Percentiles rank a stretch among this genome's conserved stretches.
phyloP scores from a whole-genome alignment of 2,888 invertebrate genomes.

The Carpatolechia fugitivella region DNA sequence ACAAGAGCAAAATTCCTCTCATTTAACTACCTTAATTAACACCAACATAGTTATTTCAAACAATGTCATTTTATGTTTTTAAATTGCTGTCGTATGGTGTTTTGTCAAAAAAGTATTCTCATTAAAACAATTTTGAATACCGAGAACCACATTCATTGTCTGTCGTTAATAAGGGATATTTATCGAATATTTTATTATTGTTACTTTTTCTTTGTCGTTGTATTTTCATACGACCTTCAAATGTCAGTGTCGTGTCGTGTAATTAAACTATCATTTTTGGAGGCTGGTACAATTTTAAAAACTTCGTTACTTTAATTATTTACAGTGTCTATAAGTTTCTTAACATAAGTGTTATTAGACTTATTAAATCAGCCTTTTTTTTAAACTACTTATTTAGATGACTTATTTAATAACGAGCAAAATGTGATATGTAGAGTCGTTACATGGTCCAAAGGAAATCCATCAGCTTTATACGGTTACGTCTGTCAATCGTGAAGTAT shows the following conservation, averaged over 20 bases:
- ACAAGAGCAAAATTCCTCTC: neutral
- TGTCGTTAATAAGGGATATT: conserved; percentile 3
- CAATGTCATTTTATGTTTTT: conserved; percentile 5
- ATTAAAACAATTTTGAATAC: conserved; percentile 7
- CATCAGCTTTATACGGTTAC: no score
- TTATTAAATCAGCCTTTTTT: no score
- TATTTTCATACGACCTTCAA: conserved; percentile 35
- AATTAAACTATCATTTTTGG: conserved; percentile 40
- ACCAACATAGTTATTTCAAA: neutral
- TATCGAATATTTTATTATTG: conserved; percentile 16
- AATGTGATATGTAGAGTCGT: no score
- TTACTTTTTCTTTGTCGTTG: conserved; percentile 33
- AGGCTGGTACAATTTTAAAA: conserved; percentile 20
- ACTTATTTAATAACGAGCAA: no score
- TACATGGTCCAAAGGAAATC: no score
- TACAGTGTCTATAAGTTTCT: no score
- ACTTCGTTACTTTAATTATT: no score
- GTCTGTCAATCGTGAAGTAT: no score
- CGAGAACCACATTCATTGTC: conserved; percentile 8
- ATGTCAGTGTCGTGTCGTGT: conserved; percentile 38
- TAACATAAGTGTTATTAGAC: no score
- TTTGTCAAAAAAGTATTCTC: neutral
- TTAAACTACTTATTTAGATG: no score
- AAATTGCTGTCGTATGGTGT: conserved; percentile 3
- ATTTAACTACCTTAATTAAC: neutral